Base-by-base conservation (phyloP, 2,113 vertebrate genomes). In the Chloropsis cyanopogon region DNA sequence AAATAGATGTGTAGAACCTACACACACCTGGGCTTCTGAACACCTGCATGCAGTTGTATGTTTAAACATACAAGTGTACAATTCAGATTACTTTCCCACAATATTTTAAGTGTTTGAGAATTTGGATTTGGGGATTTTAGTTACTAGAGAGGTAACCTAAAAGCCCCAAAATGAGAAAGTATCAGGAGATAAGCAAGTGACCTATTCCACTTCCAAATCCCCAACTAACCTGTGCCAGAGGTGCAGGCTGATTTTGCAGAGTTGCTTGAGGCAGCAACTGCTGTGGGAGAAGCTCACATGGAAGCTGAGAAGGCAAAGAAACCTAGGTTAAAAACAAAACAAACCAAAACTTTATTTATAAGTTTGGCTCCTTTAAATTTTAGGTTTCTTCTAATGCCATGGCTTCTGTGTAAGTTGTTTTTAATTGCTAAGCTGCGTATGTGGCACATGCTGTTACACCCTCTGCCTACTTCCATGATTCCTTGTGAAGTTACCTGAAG, bases 201-300 rank as follows among this genome's bases (percentile, higher is more conserved):
- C 64, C 47, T 88, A 14, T 84, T 94, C 76, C 54, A 66, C 64
- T 93, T 94, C 68, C 20, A 47, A 79, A 77, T n/a, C 63, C 85
- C 91, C 84, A 86, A 95, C 95, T 96, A 91, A 98, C 98, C 98
- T 98, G 98, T 81, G 98, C 88, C 95, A 97, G 90, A 59, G 97
- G 91, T 78, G 93, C 84, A 73, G 97, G 82, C 33, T 97, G 88
- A 78, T 72, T 98, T 91, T 97, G 97, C 70, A 98, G 65, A 52
- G 96, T 41, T 73, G 92, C 96, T 91, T 97, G 98, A 68, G 96
- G 96, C 91, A 98, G 90, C 44, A 98, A 50, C 88, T 97, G 97
- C 86, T 97, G 97, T 49, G 97, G 33, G 39, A 98, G 96, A 88
- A 97, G 95, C 90, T 98, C 97, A 89, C 97, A 97, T 68, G 97